Conservation (phyloP, 92 coral and sea anemone species). For the Diadumene lineata region DNA sequence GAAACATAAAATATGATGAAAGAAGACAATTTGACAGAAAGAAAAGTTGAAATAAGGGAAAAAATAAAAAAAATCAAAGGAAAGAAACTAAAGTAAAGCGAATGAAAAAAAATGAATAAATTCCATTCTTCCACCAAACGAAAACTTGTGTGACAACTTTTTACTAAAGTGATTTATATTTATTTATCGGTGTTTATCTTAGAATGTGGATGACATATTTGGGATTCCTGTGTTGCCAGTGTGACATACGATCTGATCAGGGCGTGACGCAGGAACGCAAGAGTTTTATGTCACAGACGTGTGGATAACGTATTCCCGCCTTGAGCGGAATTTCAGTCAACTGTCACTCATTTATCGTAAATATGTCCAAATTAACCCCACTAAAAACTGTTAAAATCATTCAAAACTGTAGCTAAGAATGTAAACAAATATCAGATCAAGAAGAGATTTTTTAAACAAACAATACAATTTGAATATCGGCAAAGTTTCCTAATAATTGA, state of each 20-base stretch:
- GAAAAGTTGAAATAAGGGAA: too few relatives aligned
- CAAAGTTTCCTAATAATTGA: background rate
- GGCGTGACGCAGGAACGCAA: background rate
- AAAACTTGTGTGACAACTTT: too few relatives aligned
- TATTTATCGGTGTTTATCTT: too few relatives aligned
- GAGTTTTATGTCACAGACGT: constrained; percentile 6
- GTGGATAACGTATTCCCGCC: background rate
- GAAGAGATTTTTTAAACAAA: background rate
- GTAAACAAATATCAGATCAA: background rate
- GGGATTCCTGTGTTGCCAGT: constrained; percentile 15
- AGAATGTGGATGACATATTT: background rate
- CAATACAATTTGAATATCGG: background rate
- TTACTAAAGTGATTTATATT: too few relatives aligned
- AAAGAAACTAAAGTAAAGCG: too few relatives aligned
- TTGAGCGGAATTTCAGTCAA: background rate
- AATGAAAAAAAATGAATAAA: too few relatives aligned
- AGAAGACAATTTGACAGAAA: too few relatives aligned
- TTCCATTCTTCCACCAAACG: background rate
- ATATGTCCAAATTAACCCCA: background rate
- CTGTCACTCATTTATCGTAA: too few relatives aligned
- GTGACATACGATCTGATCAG: constrained; percentile 9
- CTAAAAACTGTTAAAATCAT: background rate
- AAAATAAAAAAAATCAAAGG: too few relatives aligned
- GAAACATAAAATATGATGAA: too few relatives aligned
- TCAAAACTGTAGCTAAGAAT: background rate